Evolutionary conservation across 2,113 vertebrate species (phyloP).

Genomic region (Heloderma charlesbogerti): DNA sequence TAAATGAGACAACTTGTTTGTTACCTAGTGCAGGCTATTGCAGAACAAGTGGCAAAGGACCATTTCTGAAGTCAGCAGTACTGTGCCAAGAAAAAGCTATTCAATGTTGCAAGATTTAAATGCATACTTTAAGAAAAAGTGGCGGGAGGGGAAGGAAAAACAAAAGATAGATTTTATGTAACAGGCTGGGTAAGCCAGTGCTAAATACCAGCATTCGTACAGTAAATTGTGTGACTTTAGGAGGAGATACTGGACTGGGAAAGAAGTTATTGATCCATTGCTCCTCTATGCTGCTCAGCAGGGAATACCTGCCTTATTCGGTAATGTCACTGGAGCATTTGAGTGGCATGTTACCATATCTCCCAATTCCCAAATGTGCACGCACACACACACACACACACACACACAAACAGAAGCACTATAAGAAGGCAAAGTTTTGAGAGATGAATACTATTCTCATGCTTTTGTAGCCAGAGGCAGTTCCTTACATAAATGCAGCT

Average conservation of each 20-base stretch:
- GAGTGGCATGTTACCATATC: slow-evolving; percentile 29
- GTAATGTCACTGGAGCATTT: slow-evolving; percentile 15
- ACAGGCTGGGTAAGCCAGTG: slow-evolving; percentile 45
- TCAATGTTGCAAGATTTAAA: slow-evolving; percentile 62
- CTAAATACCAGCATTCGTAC: slow-evolving; percentile 54
- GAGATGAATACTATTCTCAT: slow-evolving; percentile 64
- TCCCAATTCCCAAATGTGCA: slow-evolving; percentile 15
- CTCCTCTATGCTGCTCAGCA: slow-evolving; percentile 8
- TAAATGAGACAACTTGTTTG: not conserved
- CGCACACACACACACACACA: slow-evolving; percentile 8
- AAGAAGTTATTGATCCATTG: slow-evolving; percentile 46
- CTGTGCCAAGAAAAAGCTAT: slow-evolving; percentile 56
- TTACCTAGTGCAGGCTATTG: slow-evolving; percentile 39
- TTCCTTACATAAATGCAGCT: slow-evolving; percentile 8
- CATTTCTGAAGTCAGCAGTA: slow-evolving; percentile 45
- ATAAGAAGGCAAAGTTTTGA: slow-evolving; percentile 62
- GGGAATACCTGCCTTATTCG: not conserved
- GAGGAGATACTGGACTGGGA: slow-evolving; percentile 30
- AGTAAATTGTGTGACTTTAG: slow-evolving; percentile 5
- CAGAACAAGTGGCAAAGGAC: slow-evolving; percentile 61
- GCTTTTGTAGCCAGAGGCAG: slow-evolving; percentile 42
- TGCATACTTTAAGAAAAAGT: slow-evolving; percentile 30
- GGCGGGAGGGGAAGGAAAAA: not conserved
- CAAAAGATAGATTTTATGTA: slow-evolving; percentile 56
- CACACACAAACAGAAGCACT: slow-evolving; percentile 63